These are phyloP conservation scores for Bombyx mandarina DNA, from an alignment of 1,140 invertebrate genomes.

Conservation along the genomic window DNA sequence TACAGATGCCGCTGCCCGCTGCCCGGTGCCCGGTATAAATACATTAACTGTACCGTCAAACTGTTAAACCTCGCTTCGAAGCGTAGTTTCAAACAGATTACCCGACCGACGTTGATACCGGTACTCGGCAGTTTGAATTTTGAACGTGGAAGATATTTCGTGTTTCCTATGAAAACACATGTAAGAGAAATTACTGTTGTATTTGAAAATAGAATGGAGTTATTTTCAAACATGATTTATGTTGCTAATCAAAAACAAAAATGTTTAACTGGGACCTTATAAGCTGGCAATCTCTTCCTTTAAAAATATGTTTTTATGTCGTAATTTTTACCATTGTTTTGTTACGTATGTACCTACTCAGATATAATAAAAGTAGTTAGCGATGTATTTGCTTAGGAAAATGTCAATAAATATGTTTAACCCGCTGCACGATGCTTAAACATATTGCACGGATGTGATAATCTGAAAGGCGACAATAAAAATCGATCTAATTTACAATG, in stretches of 20 bases:
- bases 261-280: background rate
- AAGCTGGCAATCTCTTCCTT: no score
- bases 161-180: no score
- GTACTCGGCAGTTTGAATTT: no score
- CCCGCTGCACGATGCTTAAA: no score
- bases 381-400: no score
- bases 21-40: conserved; percentile 60
- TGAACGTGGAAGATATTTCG: no score
- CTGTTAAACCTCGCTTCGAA: conserved; percentile 48
- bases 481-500: conserved; percentile 12
- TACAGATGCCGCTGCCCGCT: conserved; percentile 63
- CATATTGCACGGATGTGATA: no score
- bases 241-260: background rate
- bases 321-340: no score
- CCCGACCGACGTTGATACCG: conserved; percentile 5
- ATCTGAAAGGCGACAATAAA: background rate
- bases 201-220: background rate
- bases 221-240: background rate
- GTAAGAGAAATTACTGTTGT: background rate
- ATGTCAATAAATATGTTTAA: no score
- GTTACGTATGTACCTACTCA: no score
- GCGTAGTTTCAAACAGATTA: conserved; percentile 36
- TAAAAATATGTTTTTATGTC: no score
- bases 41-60: conserved; percentile 65
- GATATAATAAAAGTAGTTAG: no score